These are phyloP conservation scores for Bombycilla garrulus DNA, from an alignment of 2,113 vertebrate species.

Conservation along the genomic window DNA sequence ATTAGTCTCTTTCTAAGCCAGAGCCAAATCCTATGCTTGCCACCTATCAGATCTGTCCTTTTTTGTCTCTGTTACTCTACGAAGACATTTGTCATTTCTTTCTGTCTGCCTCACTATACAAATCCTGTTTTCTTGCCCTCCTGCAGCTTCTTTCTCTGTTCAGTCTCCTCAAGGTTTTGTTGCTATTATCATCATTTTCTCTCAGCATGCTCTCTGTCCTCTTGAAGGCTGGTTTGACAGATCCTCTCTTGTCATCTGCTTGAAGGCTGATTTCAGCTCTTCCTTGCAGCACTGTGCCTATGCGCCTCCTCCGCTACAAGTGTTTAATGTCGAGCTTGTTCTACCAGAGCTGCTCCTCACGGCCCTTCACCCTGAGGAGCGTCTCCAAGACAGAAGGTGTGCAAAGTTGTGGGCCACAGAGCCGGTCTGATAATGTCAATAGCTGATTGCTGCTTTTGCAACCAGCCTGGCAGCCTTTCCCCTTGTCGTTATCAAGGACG, in stretches of 20 bases:
- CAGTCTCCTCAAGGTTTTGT: constrained; percentile 7
- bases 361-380: neutral
- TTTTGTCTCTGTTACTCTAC: neutral
- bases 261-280: constrained; percentile 21
- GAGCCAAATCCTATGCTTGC: neutral
- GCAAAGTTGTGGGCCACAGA: neutral
- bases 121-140: constrained; percentile 1
- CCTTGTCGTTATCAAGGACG: fast-evolving
- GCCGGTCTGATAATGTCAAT: neutral
- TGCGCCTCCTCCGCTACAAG: neutral
- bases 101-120: neutral
- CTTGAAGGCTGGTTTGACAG: constrained; percentile 41
- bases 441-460: neutral
- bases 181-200: constrained; percentile 12
- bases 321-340: neutral
- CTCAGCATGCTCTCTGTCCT: constrained; percentile 20
- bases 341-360: neutral
- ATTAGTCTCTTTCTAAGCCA: neutral
- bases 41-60: neutral
- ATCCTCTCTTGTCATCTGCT: constrained; percentile 5
- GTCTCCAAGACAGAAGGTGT: neutral
- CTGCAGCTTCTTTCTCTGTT: constrained; percentile 26
- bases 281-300: neutral
- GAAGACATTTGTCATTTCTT: neutral
- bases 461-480: neutral